Evolutionary conservation across 1,140 invertebrate genomes (phyloP).

Genomic region (Platyscapa corneri): DNA sequence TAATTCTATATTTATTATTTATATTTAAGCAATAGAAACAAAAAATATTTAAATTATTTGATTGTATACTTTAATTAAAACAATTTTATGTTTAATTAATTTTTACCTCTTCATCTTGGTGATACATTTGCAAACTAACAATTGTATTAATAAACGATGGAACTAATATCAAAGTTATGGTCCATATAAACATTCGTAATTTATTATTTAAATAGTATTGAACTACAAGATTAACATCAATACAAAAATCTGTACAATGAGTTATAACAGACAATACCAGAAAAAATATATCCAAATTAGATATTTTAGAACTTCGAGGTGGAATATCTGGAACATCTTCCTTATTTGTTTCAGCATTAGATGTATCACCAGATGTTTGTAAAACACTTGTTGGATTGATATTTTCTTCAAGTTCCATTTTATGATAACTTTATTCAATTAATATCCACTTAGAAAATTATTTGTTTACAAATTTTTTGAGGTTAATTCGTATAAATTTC

Average conservation of each 20-base stretch:
- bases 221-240: constrained; percentile 75
- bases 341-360: constrained; percentile 41
- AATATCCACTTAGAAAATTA: too few relatives aligned
- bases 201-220: constrained; percentile 68
- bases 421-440: not conserved
- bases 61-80: too few relatives aligned
- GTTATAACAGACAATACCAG: constrained; percentile 72
- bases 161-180: constrained; percentile 73
- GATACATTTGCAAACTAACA: constrained; percentile 75
- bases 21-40: too few relatives aligned
- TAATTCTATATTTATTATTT: not conserved
- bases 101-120: constrained; percentile 68
- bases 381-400: constrained; percentile 21
- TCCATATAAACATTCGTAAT: constrained; percentile 71
- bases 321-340: constrained; percentile 65
- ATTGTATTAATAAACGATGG: constrained; percentile 75
- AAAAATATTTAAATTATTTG: too few relatives aligned
- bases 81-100: constrained; percentile 18
- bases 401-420: constrained; percentile 47
- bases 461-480: not conserved
- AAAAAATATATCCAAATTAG: constrained; percentile 70
- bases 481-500: not conserved
- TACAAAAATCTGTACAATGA: constrained; percentile 73
- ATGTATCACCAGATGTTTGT: not conserved
- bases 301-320: constrained; percentile 64